Percentiles rank a stretch among this genome's conserved stretches.
Evolutionary conservation across 2,797 vertebrate genomes (phyloP).

Genomic region (Emydoidea blandingii): DNA sequence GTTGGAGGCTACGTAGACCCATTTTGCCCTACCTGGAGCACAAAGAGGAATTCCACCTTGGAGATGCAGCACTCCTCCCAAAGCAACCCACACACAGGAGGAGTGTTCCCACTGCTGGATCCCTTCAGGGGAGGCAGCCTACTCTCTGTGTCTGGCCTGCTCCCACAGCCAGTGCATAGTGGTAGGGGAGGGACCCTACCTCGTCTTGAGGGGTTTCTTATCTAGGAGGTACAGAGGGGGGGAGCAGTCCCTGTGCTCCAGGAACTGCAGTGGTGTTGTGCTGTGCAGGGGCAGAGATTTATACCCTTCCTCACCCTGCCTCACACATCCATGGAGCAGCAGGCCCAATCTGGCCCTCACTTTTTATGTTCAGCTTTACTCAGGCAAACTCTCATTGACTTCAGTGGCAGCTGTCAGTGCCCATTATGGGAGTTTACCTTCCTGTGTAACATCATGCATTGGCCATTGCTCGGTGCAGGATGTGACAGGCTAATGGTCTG

Average conservation of each 20-base stretch:
- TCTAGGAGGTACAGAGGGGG: not conserved
- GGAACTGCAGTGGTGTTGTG: not conserved
- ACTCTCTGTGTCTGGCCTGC: not conserved
- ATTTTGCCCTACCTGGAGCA: not conserved
- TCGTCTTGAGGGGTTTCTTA: not conserved
- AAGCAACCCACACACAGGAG: not conserved
- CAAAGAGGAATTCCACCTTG: not conserved
- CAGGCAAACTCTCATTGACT: not conserved
- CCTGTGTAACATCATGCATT: fast-evolving
- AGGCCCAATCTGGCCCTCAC: not conserved
- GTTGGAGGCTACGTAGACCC: not conserved
- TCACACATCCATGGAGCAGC: not conserved
- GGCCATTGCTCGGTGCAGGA: fast-evolving
- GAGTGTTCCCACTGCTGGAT: not conserved
- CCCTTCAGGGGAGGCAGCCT: not conserved
- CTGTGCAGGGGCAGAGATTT: not conserved
- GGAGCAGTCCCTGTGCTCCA: not conserved
- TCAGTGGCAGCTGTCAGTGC: not conserved
- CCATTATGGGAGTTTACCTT: not conserved
- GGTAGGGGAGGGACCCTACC: too few relatives aligned
- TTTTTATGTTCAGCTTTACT: not conserved
- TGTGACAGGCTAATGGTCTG: not conserved
- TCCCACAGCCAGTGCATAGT: not conserved
- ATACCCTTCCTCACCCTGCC: not conserved
- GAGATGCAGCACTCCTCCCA: not conserved